phyloP scores from a whole-genome alignment of 2,888 invertebrate species.

The Cheiracanthium punctorium region DNA sequence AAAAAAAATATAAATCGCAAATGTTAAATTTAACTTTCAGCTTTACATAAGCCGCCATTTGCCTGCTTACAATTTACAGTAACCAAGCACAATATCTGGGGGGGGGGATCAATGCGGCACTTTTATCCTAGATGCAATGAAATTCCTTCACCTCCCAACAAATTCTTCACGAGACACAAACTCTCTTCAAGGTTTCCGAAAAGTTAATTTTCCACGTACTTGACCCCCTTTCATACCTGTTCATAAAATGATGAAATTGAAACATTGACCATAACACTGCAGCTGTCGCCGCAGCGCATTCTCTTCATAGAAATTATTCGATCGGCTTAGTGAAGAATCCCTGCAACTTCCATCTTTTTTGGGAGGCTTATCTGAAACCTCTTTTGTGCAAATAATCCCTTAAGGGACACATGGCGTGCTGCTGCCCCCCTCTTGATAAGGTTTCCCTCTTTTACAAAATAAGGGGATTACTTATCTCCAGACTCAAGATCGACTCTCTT shows the following conservation, averaged over 20 bases:
- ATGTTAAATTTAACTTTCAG: too few species aligned
- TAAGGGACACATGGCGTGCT: neutral
- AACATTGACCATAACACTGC: neutral
- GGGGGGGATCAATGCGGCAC: too few species aligned
- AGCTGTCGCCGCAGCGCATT: neutral
- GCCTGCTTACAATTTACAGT: too few species aligned
- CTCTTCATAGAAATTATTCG: neutral
- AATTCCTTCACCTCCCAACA: too few species aligned
- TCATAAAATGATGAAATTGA: neutral
- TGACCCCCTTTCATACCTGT: neutral
- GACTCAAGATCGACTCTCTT: neutral
- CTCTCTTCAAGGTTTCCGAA: too few species aligned
- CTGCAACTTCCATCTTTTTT: constrained; percentile 1
- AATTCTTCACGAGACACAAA: too few species aligned
- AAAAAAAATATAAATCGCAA: too few species aligned
- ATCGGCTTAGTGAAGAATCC: constrained; percentile 8
- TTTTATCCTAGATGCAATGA: too few species aligned
- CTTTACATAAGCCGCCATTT: too few species aligned
- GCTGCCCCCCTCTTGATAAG: constrained; percentile 2
- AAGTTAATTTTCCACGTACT: too few species aligned
- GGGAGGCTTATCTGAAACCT: constrained; percentile 8
- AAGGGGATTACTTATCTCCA: constrained; percentile 10
- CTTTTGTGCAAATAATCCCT: constrained; percentile 12
- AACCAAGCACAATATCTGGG: too few species aligned
- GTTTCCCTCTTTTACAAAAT: constrained; percentile 8